Evolutionary conservation across 2,888 invertebrate genomes (phyloP).

Genomic region (Emesis castigata): DNA sequence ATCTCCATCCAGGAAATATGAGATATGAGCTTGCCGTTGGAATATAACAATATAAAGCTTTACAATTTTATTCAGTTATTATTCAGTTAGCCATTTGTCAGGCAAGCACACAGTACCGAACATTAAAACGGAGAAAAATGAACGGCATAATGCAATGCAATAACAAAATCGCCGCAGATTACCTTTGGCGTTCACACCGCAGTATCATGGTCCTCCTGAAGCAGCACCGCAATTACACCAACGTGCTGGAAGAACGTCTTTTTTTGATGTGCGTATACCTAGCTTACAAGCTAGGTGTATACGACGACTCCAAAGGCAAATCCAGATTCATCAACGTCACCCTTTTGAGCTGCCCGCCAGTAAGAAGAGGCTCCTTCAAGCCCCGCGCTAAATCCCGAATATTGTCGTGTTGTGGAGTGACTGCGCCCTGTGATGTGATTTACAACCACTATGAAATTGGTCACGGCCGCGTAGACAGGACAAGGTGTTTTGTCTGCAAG

Average conservation of each 20-base stretch:
- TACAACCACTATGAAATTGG: constrained; percentile 2
- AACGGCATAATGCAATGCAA: no score
- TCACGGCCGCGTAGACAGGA: constrained; percentile 5
- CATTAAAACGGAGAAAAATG: no score
- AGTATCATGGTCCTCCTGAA: neutral
- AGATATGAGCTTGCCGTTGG: no score
- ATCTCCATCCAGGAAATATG: no score
- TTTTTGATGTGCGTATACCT: neutral
- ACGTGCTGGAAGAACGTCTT: neutral
- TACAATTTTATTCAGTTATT: no score
- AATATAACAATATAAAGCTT: no score
- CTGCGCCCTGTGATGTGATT: neutral
- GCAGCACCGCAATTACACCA: neutral
- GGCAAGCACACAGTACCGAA: no score
- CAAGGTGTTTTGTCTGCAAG: neutral
- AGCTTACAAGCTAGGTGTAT: neutral
- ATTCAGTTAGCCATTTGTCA: no score
- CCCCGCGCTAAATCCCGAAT: neutral
- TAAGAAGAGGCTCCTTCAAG: neutral
- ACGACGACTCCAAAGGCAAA: neutral
- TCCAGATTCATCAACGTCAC: neutral
- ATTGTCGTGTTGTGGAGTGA: neutral
- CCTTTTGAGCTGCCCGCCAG: constrained; percentile 2
- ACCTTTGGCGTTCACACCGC: neutral
- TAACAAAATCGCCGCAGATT: neutral